Conservation (phyloP, 2,888 invertebrate genomes). For the Euphydryas editha region DNA sequence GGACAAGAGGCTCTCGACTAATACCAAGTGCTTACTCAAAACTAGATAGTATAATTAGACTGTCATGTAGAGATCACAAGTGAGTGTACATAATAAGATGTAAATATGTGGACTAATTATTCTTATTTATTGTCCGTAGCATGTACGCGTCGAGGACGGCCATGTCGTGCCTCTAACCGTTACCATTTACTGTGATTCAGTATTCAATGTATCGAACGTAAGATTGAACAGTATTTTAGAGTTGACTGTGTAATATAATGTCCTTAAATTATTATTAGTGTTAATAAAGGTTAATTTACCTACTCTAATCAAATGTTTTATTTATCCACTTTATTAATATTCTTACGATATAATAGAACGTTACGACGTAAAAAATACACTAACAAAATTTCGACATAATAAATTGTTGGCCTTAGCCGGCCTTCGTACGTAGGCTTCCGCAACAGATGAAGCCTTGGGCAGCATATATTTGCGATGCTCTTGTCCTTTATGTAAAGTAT, state of each 20-base stretch:
- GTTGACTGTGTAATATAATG: constrained; percentile 80
- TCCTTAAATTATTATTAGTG: constrained; percentile 76
- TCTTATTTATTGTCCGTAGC: constrained; percentile 60
- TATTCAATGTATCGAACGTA: constrained; percentile 66
- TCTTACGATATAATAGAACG: no score
- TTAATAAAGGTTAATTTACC: constrained; percentile 74
- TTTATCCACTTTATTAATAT: constrained; percentile 45
- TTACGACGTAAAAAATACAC: no score
- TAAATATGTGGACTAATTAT: constrained; percentile 77
- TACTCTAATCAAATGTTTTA: constrained; percentile 55
- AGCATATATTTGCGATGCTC: no score
- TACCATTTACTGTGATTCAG: constrained; percentile 72
- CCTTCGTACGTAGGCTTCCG: no score
- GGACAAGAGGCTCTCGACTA: constrained; percentile 89
- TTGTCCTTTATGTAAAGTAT: no score
- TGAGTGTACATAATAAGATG: constrained; percentile 78
- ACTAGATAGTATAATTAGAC: constrained; percentile 62
- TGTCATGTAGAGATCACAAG: constrained; percentile 46
- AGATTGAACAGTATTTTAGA: constrained; percentile 78
- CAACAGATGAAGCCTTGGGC: no score
- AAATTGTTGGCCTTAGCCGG: no score
- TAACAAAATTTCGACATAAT: no score
- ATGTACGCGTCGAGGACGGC: constrained; percentile 24
- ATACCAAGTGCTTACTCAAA: constrained; percentile 53
- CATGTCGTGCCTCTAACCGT: constrained; percentile 42